Percentiles rank a stretch among this genome's conserved stretches.
phyloP scores from a whole-genome alignment of 2,888 invertebrate genomes.

The Andrena flavipes region DNA sequence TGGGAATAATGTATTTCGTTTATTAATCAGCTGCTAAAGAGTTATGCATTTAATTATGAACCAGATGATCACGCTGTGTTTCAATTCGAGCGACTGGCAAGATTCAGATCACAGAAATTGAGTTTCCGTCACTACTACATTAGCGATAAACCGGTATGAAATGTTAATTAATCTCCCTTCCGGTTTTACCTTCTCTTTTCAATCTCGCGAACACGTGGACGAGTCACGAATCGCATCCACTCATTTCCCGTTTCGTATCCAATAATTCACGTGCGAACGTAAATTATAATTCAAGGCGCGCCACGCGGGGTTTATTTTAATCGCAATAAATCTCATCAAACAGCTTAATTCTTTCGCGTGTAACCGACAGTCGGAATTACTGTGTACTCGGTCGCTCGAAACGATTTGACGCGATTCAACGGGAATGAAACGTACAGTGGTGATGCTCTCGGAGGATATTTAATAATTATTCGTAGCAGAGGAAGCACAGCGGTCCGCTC shows the following conservation, averaged over 20 bases:
- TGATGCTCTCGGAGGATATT: background rate
- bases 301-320: background rate
- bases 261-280: background rate
- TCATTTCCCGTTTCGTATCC: background rate
- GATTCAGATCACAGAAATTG: too few relatives aligned
- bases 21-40: too few relatives aligned
- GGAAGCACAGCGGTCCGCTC: background rate
- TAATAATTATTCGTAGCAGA: constrained; percentile 12
- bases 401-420: background rate
- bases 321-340: constrained; percentile 1
- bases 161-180: too few relatives aligned
- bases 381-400: background rate
- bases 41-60: too few relatives aligned
- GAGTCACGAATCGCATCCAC: too few relatives aligned
- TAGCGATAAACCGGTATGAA: too few relatives aligned
- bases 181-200: too few relatives aligned
- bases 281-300: background rate
- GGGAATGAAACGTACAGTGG: background rate
- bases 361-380: background rate
- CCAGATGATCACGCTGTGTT: too few relatives aligned
- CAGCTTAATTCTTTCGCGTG: background rate
- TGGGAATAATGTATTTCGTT: too few relatives aligned
- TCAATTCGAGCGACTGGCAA: too few relatives aligned
- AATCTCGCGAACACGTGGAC: too few relatives aligned
- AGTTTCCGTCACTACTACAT: too few relatives aligned